phyloP scores from a whole-genome alignment of 2,113 vertebrate genomes.

The Pachypanchax playfairii region DNA sequence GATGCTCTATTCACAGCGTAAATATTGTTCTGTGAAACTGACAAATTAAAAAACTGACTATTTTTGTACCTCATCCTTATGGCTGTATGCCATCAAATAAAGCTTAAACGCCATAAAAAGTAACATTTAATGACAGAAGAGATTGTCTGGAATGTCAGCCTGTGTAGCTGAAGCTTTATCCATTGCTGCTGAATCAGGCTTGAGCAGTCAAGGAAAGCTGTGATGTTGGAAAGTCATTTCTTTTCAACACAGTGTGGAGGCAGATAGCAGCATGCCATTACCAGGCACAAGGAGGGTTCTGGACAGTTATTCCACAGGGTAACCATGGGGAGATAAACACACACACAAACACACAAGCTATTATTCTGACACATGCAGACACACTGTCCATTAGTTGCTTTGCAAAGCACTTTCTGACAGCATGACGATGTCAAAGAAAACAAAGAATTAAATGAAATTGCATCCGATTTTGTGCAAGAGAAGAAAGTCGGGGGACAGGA shows the following conservation, averaged over 20 bases:
- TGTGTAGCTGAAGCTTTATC: slow-evolving; percentile 32
- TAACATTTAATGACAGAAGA: slow-evolving; percentile 39
- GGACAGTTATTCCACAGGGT: slow-evolving; percentile 61
- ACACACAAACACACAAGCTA: slow-evolving; percentile 12
- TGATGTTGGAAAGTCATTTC: slow-evolving; percentile 68
- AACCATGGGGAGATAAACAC: slow-evolving; percentile 38
- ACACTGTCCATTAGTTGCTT: slow-evolving; percentile 33
- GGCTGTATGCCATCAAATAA: slow-evolving; percentile 20
- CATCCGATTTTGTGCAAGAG: neutral
- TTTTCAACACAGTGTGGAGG: slow-evolving; percentile 45
- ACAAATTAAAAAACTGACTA: neutral
- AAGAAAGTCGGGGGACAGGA: neutral
- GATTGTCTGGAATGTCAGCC: slow-evolving; percentile 32
- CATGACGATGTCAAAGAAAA: slow-evolving; percentile 26
- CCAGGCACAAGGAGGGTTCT: slow-evolving; percentile 41
- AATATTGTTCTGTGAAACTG: slow-evolving; percentile 8
- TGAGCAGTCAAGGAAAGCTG: slow-evolving; percentile 66
- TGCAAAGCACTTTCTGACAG: slow-evolving; percentile 31
- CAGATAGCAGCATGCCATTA: slow-evolving; percentile 74
- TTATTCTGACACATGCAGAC: slow-evolving; percentile 1
- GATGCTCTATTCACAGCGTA: neutral
- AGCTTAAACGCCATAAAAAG: slow-evolving; percentile 23
- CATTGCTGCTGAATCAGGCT: slow-evolving; percentile 58
- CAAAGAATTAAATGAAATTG: slow-evolving; percentile 18
- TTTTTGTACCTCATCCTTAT: neutral